Conservation (phyloP, 2,797 vertebrate species). For the Molothrus aeneus region DNA sequence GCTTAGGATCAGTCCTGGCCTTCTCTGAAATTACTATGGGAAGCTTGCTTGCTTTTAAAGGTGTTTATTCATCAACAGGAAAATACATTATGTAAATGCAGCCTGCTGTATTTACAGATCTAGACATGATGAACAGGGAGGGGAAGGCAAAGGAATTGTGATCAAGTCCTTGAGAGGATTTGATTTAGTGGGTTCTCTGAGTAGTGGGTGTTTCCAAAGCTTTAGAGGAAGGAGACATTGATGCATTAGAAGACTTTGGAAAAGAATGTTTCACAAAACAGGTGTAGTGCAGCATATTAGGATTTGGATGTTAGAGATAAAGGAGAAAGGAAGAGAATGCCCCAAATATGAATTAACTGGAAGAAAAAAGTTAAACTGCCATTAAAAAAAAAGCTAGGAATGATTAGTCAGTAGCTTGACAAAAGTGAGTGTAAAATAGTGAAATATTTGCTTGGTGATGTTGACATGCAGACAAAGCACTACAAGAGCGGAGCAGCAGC, state of each 20-base stretch:
- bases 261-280: background rate
- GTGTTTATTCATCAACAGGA: background rate
- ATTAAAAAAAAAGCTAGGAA: background rate
- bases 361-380: background rate
- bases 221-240: background rate
- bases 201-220: background rate
- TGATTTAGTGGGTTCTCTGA: background rate
- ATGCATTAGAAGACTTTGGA: background rate
- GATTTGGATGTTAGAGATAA: background rate
- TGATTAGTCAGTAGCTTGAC: background rate
- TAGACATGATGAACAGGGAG: background rate
- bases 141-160: background rate
- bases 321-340: background rate
- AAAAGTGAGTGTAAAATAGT: background rate
- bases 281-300: background rate
- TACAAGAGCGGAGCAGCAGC: background rate
- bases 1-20: background rate
- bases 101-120: background rate
- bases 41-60: background rate
- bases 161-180: background rate
- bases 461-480: background rate
- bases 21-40: background rate
- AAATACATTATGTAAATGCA: background rate
- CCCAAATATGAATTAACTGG: background rate
- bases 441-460: background rate